Percentiles rank a stretch among this genome's conserved stretches.
Conservation (phyloP, 2,888 invertebrate species). For the Notodonta dromedarius region DNA sequence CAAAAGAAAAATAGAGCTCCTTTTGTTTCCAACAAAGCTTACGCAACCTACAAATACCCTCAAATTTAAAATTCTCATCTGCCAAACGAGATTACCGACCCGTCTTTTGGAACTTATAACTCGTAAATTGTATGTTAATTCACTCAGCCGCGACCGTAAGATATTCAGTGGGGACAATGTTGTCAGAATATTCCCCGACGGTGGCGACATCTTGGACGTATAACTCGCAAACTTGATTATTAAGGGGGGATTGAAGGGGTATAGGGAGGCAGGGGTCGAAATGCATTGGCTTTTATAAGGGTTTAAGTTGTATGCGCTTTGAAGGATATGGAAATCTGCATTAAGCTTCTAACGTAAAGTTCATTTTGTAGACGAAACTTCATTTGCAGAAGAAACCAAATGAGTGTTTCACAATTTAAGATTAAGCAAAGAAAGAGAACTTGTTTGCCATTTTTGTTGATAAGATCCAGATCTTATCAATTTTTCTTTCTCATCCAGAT, state of each 20-base stretch:
- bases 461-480: too few species aligned
- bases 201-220: conserved; percentile 71
- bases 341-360: not conserved
- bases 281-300: conserved; percentile 45
- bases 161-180: conserved; percentile 67
- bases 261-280: conserved; percentile 21
- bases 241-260: conserved; percentile 40
- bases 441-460: too few species aligned
- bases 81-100: conserved; percentile 32
- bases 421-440: too few species aligned
- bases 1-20: too few species aligned
- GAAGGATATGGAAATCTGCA: conserved; percentile 9
- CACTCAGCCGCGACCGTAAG: conserved; percentile 52
- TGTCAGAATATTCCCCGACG: conserved; percentile 57
- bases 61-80: conserved; percentile 7
- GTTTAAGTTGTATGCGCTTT: conserved; percentile 20
- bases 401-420: too few species aligned
- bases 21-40: not conserved
- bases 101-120: conserved; percentile 42
- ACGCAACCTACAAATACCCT: not conserved
- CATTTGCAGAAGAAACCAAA: too few species aligned
- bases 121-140: conserved; percentile 74
- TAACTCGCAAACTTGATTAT: conserved; percentile 74
- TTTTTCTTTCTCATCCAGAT: too few species aligned
- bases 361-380: too few species aligned